Conservation (phyloP, 2,888 invertebrate genomes). For the Melieria picta region DNA sequence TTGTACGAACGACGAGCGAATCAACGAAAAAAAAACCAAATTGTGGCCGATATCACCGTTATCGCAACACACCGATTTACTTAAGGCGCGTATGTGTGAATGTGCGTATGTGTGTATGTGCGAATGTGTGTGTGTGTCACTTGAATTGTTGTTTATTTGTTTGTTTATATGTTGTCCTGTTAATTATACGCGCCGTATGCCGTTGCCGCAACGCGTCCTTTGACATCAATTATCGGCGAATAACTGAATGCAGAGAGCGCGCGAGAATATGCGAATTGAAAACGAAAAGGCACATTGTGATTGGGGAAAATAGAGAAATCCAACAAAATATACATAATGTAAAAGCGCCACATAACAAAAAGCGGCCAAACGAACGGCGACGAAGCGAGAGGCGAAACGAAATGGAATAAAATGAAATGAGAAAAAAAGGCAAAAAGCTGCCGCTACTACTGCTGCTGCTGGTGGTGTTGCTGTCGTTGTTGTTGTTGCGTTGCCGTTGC, state of each 20-base stretch:
- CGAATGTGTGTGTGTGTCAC: not conserved
- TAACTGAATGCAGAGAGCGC: slow-evolving; percentile 63
- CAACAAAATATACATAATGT: slow-evolving; percentile 39
- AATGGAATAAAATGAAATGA: not conserved
- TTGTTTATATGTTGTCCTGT: slow-evolving; percentile 33
- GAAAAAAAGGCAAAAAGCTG: not conserved
- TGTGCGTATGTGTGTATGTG: not conserved
- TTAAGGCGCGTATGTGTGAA: slow-evolving; percentile 22
- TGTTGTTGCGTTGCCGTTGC: not conserved
- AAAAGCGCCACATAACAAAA: slow-evolving; percentile 36
- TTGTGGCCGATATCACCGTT: too few relatives aligned
- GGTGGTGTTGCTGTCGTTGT: not conserved
- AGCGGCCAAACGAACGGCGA: not conserved
- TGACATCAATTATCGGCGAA: slow-evolving; percentile 66
- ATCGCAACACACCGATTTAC: not conserved
- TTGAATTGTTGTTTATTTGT: too few relatives aligned
- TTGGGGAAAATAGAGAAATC: slow-evolving; percentile 64
- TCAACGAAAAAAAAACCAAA: too few relatives aligned
- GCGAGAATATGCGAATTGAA: slow-evolving; percentile 64
- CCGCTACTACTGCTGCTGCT: slow-evolving; percentile 1
- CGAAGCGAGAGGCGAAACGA: not conserved
- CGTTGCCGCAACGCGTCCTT: slow-evolving; percentile 59
- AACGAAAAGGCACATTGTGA: slow-evolving; percentile 63
- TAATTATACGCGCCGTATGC: slow-evolving; percentile 47
- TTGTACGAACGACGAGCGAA: not conserved